Evolutionary conservation across 2,113 vertebrate genomes (phyloP).

Genomic region (Pseudorhombus dupliciocellatus): DNA sequence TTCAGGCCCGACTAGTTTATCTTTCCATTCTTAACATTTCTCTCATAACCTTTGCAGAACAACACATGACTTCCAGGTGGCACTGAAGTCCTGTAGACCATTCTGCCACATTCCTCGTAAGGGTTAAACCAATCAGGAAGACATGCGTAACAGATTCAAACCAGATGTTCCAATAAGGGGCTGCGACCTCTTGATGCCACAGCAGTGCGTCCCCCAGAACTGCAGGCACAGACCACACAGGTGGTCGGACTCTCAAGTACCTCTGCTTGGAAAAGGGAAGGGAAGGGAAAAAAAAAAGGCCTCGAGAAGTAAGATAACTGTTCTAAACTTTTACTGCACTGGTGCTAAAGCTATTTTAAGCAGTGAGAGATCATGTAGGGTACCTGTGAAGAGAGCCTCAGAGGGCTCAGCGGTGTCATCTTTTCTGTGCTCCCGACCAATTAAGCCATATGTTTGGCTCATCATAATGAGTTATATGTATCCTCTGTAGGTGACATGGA

Average conservation of each 20-base stretch:
- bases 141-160: constrained; percentile 42
- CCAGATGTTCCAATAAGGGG: constrained; percentile 59
- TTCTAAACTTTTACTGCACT: constrained; percentile 39
- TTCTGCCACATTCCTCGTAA: constrained; percentile 4
- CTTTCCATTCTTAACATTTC: too few species aligned
- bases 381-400: constrained; percentile 23
- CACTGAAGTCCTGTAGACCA: constrained; percentile 17
- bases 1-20: not conserved
- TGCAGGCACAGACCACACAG: constrained; percentile 13
- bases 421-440: constrained; percentile 23
- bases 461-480: too few species aligned
- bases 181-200: constrained; percentile 36
- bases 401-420: constrained; percentile 21
- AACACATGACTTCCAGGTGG: not conserved
- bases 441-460: constrained; percentile 22
- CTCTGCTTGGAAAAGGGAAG: constrained; percentile 22
- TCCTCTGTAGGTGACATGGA: not conserved
- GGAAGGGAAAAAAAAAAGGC: not conserved
- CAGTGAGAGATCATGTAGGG: constrained; percentile 13
- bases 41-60: not conserved
- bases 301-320: constrained; percentile 35
- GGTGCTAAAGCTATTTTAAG: constrained; percentile 44
- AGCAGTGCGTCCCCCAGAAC: constrained; percentile 28
- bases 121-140: constrained; percentile 49
- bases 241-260: constrained; percentile 34